Percentiles rank a stretch among this genome's conserved stretches.
phyloP scores from a whole-genome alignment of 2,113 vertebrate species.

The Syngnathus scovelli region DNA sequence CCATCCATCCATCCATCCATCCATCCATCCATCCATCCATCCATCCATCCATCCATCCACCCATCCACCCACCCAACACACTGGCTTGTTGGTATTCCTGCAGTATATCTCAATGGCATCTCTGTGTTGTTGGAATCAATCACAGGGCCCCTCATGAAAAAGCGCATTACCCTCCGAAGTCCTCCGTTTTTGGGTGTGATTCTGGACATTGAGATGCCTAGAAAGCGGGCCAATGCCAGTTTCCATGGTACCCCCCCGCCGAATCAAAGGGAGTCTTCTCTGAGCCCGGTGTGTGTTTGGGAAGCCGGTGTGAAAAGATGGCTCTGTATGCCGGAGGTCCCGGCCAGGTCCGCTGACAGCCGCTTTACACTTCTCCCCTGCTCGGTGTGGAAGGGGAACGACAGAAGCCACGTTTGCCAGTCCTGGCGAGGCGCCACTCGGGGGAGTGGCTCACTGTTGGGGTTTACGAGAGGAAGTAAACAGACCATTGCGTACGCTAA shows the following conservation, averaged over 20 bases:
- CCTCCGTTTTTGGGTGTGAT: conserved; percentile 51
- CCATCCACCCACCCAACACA: conserved; percentile 31
- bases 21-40: no score
- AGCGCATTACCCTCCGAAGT: conserved; percentile 18
- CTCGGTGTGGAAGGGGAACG: conserved; percentile 25
- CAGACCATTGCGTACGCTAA: background rate
- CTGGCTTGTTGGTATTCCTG: conserved; percentile 51
- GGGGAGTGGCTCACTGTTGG: conserved; percentile 36
- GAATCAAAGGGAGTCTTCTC: conserved; percentile 49
- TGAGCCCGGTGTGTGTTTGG: conserved; percentile 46
- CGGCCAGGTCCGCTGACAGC: conserved; percentile 22
- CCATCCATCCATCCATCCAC: no score
- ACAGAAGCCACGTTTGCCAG: conserved; percentile 41
- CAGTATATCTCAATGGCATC: conserved; percentile 46
- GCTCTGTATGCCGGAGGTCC: conserved; percentile 50
- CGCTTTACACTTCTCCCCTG: conserved; percentile 37
- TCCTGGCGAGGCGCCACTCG: conserved; percentile 33
- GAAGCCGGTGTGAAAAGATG: conserved; percentile 58
- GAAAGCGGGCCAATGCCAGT: conserved; percentile 55
- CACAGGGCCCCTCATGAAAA: conserved; percentile 43
- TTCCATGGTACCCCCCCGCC: conserved; percentile 49
- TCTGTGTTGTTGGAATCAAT: conserved; percentile 57
- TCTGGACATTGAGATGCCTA: conserved; percentile 54
- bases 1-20: no score
- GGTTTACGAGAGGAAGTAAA: conserved; percentile 10